Evolutionary conservation across 2,888 invertebrate species (phyloP).

Genomic region (Bellardia bayeri): DNA sequence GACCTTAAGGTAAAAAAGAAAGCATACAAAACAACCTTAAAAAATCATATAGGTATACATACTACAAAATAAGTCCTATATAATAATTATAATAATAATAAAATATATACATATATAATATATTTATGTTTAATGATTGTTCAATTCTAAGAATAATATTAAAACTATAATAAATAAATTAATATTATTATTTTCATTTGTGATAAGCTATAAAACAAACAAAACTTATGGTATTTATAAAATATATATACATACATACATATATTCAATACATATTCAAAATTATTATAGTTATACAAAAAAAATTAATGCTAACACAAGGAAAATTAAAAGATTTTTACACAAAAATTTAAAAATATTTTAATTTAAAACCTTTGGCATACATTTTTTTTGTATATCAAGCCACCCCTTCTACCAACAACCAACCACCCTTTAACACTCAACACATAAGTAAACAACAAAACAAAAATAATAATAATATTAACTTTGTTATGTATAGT

Average conservation of each 20-base stretch:
- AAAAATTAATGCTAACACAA: background rate
- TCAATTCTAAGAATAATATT: slow-evolving; percentile 83
- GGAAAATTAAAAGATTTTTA: slow-evolving; percentile 3
- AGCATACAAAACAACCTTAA: slow-evolving; percentile 73
- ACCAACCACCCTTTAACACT: slow-evolving; percentile 26
- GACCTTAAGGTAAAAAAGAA: slow-evolving; percentile 61
- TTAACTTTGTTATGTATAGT: slow-evolving; percentile 83
- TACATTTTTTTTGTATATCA: slow-evolving; percentile 27
- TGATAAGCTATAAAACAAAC: slow-evolving; percentile 81
- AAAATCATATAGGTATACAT: slow-evolving; percentile 78
- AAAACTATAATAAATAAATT: slow-evolving; percentile 77
- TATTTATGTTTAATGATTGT: slow-evolving; percentile 83
- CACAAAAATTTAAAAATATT: background rate
- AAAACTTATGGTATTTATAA: slow-evolving; percentile 81
- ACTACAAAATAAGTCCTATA: slow-evolving; percentile 83
- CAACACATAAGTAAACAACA: slow-evolving; percentile 55
- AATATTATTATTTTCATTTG: slow-evolving; percentile 82
- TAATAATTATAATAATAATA: slow-evolving; percentile 58
- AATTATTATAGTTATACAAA: slow-evolving; percentile 66
- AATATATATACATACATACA: slow-evolving; percentile 78
- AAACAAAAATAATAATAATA: slow-evolving; percentile 65
- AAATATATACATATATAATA: slow-evolving; percentile 65
- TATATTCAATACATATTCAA: slow-evolving; percentile 78
- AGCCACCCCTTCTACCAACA: background rate
- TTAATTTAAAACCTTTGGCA: slow-evolving; percentile 18